These are phyloP conservation scores for Petaurus breviceps DNA, from an alignment of 2,113 vertebrate genomes.

Conservation along the genomic window DNA sequence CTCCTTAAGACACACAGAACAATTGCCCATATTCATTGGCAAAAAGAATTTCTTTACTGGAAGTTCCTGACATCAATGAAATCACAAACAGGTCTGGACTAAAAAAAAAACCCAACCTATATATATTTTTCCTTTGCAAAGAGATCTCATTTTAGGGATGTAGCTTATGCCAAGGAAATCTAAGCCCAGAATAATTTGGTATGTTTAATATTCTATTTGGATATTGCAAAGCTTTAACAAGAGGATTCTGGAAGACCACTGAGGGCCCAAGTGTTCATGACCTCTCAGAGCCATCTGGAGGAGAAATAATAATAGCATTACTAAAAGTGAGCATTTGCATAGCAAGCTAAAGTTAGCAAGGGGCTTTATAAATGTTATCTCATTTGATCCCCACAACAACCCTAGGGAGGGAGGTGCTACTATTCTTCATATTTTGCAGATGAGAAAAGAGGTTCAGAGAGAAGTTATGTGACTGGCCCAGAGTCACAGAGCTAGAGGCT, in stretches of 20 bases:
- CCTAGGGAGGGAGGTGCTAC: not conserved
- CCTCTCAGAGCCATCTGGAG: not conserved
- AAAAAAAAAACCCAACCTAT: not conserved
- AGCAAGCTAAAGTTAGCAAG: not conserved
- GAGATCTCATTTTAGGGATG: not conserved
- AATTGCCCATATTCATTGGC: not conserved
- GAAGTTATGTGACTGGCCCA: not conserved
- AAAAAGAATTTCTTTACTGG: not conserved
- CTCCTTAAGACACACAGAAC: not conserved
- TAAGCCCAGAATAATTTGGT: not conserved
- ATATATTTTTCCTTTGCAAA: not conserved
- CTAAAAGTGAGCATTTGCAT: not conserved
- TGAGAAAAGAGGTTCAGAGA: not conserved
- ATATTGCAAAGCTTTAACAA: not conserved
- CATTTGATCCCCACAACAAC: not conserved
- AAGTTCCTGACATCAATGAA: not conserved
- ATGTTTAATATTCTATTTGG: not conserved
- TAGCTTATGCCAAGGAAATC: not conserved
- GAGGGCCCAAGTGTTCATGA: not conserved
- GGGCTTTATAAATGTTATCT: not conserved
- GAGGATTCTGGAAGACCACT: not conserved
- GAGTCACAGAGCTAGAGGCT: not conserved
- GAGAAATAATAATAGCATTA: not conserved
- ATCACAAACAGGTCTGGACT: not conserved
- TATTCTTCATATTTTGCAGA: not conserved